These are phyloP conservation scores for Rhineura floridana DNA, from an alignment of 2,113 vertebrate species.

Conservation along the genomic window DNA sequence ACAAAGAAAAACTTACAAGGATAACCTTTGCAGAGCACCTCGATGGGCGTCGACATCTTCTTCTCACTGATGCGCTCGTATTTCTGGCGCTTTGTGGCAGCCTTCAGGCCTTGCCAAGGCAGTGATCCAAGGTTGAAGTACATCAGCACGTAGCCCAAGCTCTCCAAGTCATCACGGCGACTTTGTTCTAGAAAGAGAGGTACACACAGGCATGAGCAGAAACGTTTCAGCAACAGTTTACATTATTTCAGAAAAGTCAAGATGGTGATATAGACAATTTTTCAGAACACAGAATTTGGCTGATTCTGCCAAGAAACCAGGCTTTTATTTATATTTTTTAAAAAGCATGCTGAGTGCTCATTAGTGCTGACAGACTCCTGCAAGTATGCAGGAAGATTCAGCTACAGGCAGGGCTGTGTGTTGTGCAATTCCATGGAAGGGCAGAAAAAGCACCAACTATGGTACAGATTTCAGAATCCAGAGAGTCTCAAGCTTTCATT, in stretches of 20 bases:
- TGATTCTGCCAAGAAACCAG: neutral
- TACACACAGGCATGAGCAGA: conserved; percentile 35
- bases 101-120: conserved; percentile 98
- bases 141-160: conserved; percentile 96
- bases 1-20: conserved; percentile 86
- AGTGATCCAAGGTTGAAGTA: conserved; percentile 98
- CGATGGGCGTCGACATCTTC: conserved; percentile 98
- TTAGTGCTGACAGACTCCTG: neutral
- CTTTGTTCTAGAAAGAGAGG: conserved; percentile 86
- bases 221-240: conserved; percentile 23
- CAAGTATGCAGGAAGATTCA: neutral
- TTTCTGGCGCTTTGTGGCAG: conserved; percentile 97
- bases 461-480: neutral
- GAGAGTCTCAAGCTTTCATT: neutral
- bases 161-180: conserved; percentile 95
- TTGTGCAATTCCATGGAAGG: neutral
- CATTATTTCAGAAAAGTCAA: neutral
- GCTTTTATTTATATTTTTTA: neutral
- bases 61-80: conserved; percentile 98
- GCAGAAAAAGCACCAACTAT: neutral
- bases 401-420: neutral
- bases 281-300: neutral
- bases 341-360: neutral
- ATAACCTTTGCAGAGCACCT: conserved; percentile 97
- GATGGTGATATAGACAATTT: neutral